These are phyloP conservation scores for Omphaloscelis lunosa DNA, from an alignment of 2,888 invertebrate genomes.

Conservation along the genomic window DNA sequence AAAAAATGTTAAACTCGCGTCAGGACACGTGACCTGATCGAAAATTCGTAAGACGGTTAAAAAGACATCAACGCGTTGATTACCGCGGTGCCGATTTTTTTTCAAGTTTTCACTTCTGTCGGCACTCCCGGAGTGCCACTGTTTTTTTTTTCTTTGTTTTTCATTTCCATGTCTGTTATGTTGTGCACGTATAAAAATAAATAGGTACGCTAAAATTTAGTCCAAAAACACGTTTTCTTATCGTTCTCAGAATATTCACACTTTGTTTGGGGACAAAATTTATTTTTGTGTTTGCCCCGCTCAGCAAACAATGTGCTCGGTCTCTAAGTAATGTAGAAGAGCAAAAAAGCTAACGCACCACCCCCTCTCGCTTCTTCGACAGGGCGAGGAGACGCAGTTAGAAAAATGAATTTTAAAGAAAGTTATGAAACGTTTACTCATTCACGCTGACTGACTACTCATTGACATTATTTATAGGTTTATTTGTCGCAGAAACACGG, in stretches of 20 bases:
- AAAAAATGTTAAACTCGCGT: no score
- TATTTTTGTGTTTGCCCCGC: conserved; percentile 72
- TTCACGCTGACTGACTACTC: not conserved
- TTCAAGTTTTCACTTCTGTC: no score
- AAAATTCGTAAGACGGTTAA: no score
- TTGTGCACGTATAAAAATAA: no score
- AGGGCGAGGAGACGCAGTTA: not conserved
- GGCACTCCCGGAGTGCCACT: no score
- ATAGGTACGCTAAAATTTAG: not conserved
- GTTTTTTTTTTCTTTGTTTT: no score
- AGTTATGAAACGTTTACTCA: not conserved
- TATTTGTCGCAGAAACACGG: not conserved
- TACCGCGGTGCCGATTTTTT: no score
- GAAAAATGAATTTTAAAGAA: conserved; percentile 18
- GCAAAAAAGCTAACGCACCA: conserved; percentile 51
- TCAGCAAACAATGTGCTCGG: conserved; percentile 68
- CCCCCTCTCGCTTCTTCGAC: conserved; percentile 11
- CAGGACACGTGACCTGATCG: no score
- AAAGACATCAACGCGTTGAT: no score
- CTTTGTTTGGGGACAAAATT: conserved; percentile 66
- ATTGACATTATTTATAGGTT: no score
- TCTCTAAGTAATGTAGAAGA: conserved; percentile 67
- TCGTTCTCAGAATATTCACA: conserved; percentile 47
- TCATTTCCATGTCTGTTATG: no score
- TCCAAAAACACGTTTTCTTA: not conserved